Percentiles rank a stretch among this genome's conserved stretches.
phyloP scores from a whole-genome alignment of 2,113 vertebrate species.

The Osmerus mordax region DNA sequence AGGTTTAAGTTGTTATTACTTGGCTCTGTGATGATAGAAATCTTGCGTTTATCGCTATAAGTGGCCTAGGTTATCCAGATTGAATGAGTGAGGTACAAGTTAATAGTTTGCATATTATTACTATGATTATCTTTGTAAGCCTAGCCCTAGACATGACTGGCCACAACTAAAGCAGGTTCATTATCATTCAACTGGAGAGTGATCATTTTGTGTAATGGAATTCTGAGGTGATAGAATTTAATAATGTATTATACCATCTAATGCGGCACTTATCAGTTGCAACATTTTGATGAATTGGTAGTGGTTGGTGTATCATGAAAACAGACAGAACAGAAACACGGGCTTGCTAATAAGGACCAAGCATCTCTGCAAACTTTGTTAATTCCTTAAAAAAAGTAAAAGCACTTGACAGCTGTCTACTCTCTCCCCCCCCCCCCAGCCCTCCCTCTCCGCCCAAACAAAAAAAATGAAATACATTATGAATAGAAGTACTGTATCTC shows the following conservation, averaged over 20 bases:
- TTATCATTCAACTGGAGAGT: constrained; percentile 42
- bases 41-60: constrained; percentile 52
- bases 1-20: no score
- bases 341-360: constrained; percentile 1
- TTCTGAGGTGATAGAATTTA: constrained; percentile 16
- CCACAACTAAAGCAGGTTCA: constrained; percentile 36
- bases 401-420: background rate
- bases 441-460: background rate
- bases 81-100: constrained; percentile 48
- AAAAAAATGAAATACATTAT: constrained; percentile 32
- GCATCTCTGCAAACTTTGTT: constrained; percentile 1
- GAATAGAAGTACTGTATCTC: constrained; percentile 1
- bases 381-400: constrained; percentile 11
- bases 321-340: constrained; percentile 1
- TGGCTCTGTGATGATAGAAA: constrained; percentile 17
- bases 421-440: background rate
- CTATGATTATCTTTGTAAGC: constrained; percentile 51
- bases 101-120: constrained; percentile 57
- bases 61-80: constrained; percentile 40
- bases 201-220: constrained; percentile 37
- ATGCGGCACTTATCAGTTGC: background rate
- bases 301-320: background rate
- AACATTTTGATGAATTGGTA: background rate
- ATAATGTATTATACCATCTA: background rate
- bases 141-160: constrained; percentile 31